Conservation (phyloP, 1,140 invertebrate species). For the Batillaria attramentaria region DNA sequence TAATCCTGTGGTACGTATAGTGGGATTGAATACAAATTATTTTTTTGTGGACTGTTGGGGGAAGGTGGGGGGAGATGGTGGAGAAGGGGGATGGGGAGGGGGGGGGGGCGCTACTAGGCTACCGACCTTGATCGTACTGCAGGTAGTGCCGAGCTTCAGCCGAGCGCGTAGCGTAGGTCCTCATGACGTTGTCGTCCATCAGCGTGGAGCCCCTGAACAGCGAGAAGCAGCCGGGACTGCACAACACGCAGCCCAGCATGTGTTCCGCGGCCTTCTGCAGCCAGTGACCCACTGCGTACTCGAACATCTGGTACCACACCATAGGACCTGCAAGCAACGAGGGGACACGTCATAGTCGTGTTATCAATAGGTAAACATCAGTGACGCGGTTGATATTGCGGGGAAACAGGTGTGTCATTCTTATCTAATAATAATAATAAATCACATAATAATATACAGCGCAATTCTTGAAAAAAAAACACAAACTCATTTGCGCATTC, state of each 20-base stretch:
- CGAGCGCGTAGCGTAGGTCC: conserved; percentile 75
- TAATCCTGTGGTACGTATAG: not conserved
- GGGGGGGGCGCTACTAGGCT: not conserved
- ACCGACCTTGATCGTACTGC: conserved; percentile 77
- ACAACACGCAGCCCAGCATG: conserved; percentile 78
- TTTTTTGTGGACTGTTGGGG: too few relatives aligned
- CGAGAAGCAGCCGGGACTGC: conserved; percentile 78
- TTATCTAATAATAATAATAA: too few relatives aligned
- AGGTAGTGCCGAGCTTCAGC: conserved; percentile 76
- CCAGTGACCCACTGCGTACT: conserved; percentile 80
- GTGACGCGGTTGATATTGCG: too few relatives aligned
- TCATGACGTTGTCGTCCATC: conserved; percentile 79
- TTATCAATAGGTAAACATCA: too few relatives aligned
- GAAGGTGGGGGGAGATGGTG: too few relatives aligned
- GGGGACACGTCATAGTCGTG: too few relatives aligned
- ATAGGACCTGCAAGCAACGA: conserved; percentile 74
- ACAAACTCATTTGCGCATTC: too few relatives aligned
- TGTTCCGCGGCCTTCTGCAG: conserved; percentile 79
- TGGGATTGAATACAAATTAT: not conserved
- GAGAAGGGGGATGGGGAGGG: too few relatives aligned
- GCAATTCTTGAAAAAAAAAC: too few relatives aligned
- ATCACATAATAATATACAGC: too few relatives aligned
- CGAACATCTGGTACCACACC: conserved; percentile 79
- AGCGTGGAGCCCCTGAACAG: conserved; percentile 76
- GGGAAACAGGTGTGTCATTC: too few relatives aligned